A percentile compares a stretch with the other conserved stretches of the same genome.
Evolutionary conservation across 2,797 vertebrate genomes (phyloP).

Genomic region (Esox masquinongy): DNA sequence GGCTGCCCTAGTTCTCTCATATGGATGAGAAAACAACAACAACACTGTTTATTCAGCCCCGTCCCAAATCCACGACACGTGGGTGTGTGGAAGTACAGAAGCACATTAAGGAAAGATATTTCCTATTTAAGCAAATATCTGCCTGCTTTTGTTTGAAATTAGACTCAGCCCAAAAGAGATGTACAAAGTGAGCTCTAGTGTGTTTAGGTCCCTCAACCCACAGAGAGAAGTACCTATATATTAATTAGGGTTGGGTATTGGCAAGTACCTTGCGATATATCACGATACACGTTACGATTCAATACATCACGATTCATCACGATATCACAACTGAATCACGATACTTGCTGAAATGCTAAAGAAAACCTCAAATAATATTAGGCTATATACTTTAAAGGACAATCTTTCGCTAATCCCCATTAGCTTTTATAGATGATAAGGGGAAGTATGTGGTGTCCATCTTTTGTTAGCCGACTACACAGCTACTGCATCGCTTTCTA

Average conservation of each 20-base stretch:
- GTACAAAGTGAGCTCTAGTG: not conserved
- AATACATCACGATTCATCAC: no score
- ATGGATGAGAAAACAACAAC: not conserved
- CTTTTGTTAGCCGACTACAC: no score
- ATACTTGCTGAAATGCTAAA: no score
- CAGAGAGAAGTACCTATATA: slow-evolving; percentile 1
- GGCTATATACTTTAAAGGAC: no score
- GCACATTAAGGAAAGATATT: not conserved
- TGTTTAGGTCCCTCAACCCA: not conserved
- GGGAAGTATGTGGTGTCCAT: no score
- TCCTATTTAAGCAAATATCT: not conserved
- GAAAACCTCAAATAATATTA: no score
- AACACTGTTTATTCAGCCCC: not conserved
- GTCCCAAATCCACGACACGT: not conserved
- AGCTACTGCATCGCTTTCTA: no score
- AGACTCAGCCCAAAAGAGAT: not conserved
- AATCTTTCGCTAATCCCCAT: no score
- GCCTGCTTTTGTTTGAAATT: not conserved
- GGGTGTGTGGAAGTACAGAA: not conserved
- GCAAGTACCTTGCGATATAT: no score
- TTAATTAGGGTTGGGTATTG: not conserved
- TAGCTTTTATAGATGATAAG: no score
- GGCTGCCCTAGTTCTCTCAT: not conserved
- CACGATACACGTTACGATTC: no score
- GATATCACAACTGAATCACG: no score